A percentile compares a stretch with the other conserved stretches of the same genome.
Conservation (phyloP, 2,113 vertebrate species). For the Sterna hirundo region DNA sequence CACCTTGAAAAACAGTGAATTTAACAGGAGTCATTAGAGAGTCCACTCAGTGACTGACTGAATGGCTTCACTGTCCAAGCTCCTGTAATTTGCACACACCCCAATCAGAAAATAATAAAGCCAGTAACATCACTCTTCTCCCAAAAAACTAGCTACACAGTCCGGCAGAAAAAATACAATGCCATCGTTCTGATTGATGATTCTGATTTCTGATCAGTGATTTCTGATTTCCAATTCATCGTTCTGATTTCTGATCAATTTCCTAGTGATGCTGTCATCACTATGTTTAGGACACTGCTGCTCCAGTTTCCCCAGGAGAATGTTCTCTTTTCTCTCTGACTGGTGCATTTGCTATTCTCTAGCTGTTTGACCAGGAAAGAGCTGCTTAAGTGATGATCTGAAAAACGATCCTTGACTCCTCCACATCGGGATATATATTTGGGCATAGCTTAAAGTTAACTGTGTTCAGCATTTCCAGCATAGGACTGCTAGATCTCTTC, state of each 20-base stretch:
- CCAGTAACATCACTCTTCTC: not conserved
- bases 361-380: not conserved
- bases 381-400: not conserved
- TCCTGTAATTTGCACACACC: not conserved
- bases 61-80: not conserved
- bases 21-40: not conserved
- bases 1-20: not conserved
- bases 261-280: not conserved
- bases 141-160: not conserved
- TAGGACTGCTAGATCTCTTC: not conserved
- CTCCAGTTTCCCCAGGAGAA: not conserved
- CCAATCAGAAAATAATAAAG: not conserved
- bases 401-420: not conserved
- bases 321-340: not conserved
- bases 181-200: not conserved
- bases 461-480: not conserved
- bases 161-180: not conserved
- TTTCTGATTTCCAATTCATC: not conserved
- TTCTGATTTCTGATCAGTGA: not conserved
- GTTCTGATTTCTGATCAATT: not conserved
- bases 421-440: not conserved
- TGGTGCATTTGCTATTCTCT: not conserved
- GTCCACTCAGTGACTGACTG: not conserved
- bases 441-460: not conserved
- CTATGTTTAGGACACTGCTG: not conserved